Evolutionary conservation across 2,113 vertebrate species (phyloP).

Genomic region (Lagenorhynchus albirostris): DNA sequence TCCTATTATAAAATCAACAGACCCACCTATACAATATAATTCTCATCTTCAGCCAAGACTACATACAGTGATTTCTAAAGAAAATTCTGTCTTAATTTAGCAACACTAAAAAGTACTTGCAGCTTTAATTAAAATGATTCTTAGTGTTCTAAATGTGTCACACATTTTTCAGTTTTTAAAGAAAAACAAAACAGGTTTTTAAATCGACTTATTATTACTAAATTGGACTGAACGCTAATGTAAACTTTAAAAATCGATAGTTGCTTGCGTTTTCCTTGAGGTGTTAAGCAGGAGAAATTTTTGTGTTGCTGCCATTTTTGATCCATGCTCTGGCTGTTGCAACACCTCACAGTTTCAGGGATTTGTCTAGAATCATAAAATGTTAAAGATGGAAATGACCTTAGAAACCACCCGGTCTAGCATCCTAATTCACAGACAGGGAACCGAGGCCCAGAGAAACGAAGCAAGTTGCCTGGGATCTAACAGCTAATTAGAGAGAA

Average conservation of each 20-base stretch:
- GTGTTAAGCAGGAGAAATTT: constrained; percentile 65
- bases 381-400: constrained; percentile 40
- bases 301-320: constrained; percentile 65
- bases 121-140: constrained; percentile 54
- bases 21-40: constrained; percentile 10
- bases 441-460: not conserved
- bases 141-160: constrained; percentile 43
- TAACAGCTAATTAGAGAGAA: not conserved
- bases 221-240: constrained; percentile 57
- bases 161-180: constrained; percentile 64
- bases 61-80: constrained; percentile 47
- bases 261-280: constrained; percentile 57
- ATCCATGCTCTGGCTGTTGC: constrained; percentile 32
- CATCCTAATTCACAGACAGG: not conserved
- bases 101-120: constrained; percentile 54
- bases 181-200: constrained; percentile 68
- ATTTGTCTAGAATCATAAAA: constrained; percentile 50
- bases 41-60: constrained; percentile 26
- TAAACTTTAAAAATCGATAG: constrained; percentile 62
- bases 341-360: constrained; percentile 18
- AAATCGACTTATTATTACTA: constrained; percentile 73
- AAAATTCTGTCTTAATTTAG: constrained; percentile 62
- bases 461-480: not conserved
- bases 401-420: not conserved
- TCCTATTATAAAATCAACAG: constrained; percentile 23